phyloP scores from a whole-genome alignment of 2,888 invertebrate species.

The Volucella bombylans region DNA sequence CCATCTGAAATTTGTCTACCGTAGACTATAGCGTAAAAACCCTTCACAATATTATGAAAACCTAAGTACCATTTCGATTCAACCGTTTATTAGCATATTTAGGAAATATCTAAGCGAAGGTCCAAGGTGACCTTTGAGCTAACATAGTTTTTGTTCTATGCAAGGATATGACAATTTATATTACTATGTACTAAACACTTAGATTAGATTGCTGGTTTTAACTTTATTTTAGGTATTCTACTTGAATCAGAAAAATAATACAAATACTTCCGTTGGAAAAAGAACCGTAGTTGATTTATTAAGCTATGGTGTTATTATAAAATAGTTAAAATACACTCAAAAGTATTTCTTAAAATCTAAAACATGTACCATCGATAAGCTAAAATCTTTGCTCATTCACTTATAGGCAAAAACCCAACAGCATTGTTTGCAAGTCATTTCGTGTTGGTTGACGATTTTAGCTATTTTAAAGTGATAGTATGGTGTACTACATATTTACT shows the following conservation, averaged over 20 bases:
- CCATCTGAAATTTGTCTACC: too few relatives aligned
- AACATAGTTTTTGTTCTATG: too few relatives aligned
- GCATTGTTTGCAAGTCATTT: neutral
- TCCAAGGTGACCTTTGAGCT: too few relatives aligned
- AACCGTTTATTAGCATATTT: too few relatives aligned
- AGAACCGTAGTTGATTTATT: conserved; percentile 40
- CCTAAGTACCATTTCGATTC: too few relatives aligned
- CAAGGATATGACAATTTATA: too few relatives aligned
- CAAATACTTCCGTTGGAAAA: conserved; percentile 17
- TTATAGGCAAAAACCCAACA: neutral
- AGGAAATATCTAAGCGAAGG: too few relatives aligned
- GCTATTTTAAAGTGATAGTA: neutral
- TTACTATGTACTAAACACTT: too few relatives aligned
- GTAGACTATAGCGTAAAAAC: too few relatives aligned
- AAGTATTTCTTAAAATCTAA: conserved; percentile 24
- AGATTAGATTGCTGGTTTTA: too few relatives aligned
- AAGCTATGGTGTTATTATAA: conserved; percentile 27
- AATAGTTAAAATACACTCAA: conserved; percentile 38
- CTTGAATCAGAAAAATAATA: conserved; percentile 1
- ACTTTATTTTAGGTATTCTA: neutral
- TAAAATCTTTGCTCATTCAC: neutral
- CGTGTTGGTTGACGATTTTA: too few relatives aligned
- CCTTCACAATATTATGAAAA: too few relatives aligned
- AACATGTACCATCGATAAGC: conserved; percentile 12
- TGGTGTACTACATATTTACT: conserved; percentile 14